Base-by-base conservation (phyloP, 1,140 invertebrate species). In the Reticulitermes speratus region DNA sequence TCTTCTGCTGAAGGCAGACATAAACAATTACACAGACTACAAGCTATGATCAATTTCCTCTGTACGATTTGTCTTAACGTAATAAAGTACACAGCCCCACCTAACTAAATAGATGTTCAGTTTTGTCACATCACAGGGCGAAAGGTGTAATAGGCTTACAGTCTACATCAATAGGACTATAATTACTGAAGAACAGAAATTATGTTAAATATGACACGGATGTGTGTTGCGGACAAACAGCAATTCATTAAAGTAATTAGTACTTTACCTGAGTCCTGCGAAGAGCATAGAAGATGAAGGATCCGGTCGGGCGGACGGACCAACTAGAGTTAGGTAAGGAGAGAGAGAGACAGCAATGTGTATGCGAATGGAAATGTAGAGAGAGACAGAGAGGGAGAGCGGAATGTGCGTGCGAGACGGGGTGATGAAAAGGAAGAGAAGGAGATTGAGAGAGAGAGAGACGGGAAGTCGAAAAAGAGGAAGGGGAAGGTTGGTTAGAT, bases 221-320 rank as follows among this genome's bases (percentile, higher is more conserved):
- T 19, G 52, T 55, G 19, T 55, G 38, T 48, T 48, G 45, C 19
- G 52, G 52, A 55, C 14, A 19, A 19, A 55, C 19, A 55, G 52
- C 19, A 55, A 55, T 55, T 55, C 14, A 55, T 55, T 55, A 75
- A 75, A 75, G 65, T n/a, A 75, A 75, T 75, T 25, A 55, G n/a
- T 84, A 52, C 83, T 16, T 84, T 84, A 84, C 83, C 83, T 84
- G 83, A 84, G 83, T 84, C 83, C 83, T n/a, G 44, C 83, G 83
- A 32, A 84, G 83, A n/a, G 83, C 83, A 84, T 84, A 84, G 83
- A 84, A 84, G 48, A 84, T 55, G 65, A 75, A 75, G 65, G 25
- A 59, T 19, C 48, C n/a, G 19, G 52, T 48, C 30, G 83, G 45
- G 52, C 11, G 45, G 48, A 84, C 44, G 45, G 83, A 30, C 14